Evolutionary conservation across 2,113 vertebrate species (phyloP).

Genomic region (Cynopterus brachyotis): DNA sequence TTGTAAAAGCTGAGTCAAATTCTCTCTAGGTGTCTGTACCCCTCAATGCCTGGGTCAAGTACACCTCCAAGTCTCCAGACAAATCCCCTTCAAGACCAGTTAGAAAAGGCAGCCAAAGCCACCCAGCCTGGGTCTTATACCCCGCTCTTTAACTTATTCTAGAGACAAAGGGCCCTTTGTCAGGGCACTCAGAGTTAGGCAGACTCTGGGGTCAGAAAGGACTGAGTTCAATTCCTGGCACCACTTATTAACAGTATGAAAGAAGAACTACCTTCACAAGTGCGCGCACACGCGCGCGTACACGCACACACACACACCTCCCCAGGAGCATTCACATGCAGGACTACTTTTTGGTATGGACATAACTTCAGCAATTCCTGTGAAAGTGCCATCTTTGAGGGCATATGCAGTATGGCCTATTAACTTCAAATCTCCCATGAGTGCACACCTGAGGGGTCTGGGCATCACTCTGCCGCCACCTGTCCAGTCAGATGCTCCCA

Average conservation of each 20-base stretch:
- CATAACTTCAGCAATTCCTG: background rate
- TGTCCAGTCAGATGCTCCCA: background rate
- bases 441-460: background rate
- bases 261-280: background rate
- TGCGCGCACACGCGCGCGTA: fast-evolving
- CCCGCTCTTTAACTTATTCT: background rate
- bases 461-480: background rate
- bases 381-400: background rate
- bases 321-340: background rate
- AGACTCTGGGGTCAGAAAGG: background rate
- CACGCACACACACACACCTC: background rate
- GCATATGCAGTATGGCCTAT: background rate
- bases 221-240: background rate
- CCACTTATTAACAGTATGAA: background rate
- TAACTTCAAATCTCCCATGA: too few species aligned
- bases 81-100: background rate
- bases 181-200: background rate
- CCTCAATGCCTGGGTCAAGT: background rate
- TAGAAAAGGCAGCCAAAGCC: background rate
- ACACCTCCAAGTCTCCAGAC: background rate
- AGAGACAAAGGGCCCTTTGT: background rate
- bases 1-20: conserved; percentile 25
- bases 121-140: background rate
- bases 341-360: background rate
- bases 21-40: background rate